A percentile compares a stretch with the other conserved stretches of the same genome.
phyloP scores from a whole-genome alignment of 2,888 invertebrate genomes.

The Temnothorax unifasciatus region DNA sequence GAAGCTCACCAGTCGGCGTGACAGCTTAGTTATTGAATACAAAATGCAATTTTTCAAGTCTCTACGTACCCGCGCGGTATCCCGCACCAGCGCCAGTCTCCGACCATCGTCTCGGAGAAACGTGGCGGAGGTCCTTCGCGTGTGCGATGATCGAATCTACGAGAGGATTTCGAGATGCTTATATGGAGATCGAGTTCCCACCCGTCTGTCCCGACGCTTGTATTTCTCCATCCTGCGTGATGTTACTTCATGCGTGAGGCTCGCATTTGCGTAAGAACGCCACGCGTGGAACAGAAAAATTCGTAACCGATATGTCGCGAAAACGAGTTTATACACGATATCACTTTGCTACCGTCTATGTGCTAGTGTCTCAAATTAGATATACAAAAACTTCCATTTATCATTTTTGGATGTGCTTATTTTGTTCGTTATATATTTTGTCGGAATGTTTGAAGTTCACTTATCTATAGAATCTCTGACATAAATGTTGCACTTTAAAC shows the following conservation, averaged over 20 bases:
- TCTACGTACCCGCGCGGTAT: slow-evolving; percentile 50
- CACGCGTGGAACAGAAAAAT: slow-evolving; percentile 3
- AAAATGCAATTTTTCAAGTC: slow-evolving; percentile 81
- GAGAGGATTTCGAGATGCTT: slow-evolving; percentile 64
- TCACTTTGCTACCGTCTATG: background rate
- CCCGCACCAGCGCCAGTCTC: slow-evolving; percentile 50
- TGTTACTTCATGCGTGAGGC: slow-evolving; percentile 63
- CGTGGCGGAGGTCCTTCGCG: slow-evolving; percentile 55
- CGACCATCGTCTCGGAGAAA: slow-evolving; percentile 46
- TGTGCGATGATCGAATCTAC: slow-evolving; percentile 69
- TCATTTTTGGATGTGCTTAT: background rate
- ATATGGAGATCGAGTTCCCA: slow-evolving; percentile 50
- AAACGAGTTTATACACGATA: slow-evolving; percentile 28
- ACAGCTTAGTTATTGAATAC: slow-evolving; percentile 83
- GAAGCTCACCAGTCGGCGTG: slow-evolving; percentile 74
- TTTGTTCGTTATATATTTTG: background rate
- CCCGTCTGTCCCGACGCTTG: slow-evolving; percentile 66
- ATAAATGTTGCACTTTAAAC: background rate
- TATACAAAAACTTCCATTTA: background rate
- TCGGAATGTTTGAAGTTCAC: slow-evolving; percentile 8
- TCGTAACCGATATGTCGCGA: slow-evolving; percentile 13
- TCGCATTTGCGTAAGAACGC: background rate
- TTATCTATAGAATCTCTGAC: slow-evolving; percentile 7
- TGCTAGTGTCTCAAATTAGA: slow-evolving; percentile 17
- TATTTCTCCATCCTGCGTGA: slow-evolving; percentile 54